Evolutionary conservation across 2,113 vertebrate species (phyloP), one percentile per base, ranked within the genome.

Genomic region (Notarius quadriscutis): DNA sequence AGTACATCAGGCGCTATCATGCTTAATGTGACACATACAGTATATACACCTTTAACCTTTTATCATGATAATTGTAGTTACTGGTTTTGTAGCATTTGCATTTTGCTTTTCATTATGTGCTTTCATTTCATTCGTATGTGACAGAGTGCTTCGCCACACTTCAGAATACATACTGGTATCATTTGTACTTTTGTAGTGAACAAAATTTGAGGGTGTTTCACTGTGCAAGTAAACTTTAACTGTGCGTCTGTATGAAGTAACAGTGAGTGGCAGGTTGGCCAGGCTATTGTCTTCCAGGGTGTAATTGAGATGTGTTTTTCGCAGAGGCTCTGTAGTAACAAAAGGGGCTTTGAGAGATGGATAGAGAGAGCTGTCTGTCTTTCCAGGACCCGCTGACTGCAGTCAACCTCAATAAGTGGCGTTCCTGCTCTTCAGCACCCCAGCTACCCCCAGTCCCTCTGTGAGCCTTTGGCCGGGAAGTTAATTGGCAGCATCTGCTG

Each of bases 401-500:
- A 84, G 81, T 91, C 91, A 89, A 65, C 84, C 87, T 89, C 87
- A 65, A 51, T 86, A 89, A 91, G 88, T 88, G 80, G 71, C 18
- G 11, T 87, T 85, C 50, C 88, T 84, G 57, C 85, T 58, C 86
- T 58, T 91, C 91, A 90, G 22, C 48, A 57, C 74, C 85, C 91
- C 85, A 81, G 30, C 55, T 27, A 25, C 55, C 25, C 84, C 78
- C 58, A 78, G 69, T 67, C 89, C 87, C 86, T 86, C 58, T 71
- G 82, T 17, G 89, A 87, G 92, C 92, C 92, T n/a, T 79, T 93
- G 91, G 93, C 84, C 88, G 89, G 92, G 91, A 96, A 97, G 95
- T 96, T 97, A 97, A 97, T 97, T 97, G 96, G 96, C 96, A 97
- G 96, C 96, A 97, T 97, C 96, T 97, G 96, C 94, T 96, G 95